phyloP scores from a whole-genome alignment of 2,797 vertebrate genomes.

The Coregonus ussuriensis region DNA sequence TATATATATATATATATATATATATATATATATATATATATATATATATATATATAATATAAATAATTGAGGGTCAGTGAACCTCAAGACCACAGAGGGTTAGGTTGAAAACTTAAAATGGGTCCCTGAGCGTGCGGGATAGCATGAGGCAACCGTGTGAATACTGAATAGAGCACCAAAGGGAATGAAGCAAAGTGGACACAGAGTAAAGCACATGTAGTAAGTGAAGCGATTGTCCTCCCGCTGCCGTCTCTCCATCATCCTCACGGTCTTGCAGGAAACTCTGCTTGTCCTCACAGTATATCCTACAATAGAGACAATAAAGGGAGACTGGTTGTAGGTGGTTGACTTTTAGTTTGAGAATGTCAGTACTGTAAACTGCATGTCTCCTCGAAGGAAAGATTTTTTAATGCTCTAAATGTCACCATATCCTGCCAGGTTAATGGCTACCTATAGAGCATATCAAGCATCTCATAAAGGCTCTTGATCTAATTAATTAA shows the following conservation, averaged over 20 bases:
- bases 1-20: too few relatives aligned
- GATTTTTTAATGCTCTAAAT: conserved; percentile 58
- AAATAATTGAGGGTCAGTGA: background rate
- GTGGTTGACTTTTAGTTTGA: conserved; percentile 13
- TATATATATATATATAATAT: background rate
- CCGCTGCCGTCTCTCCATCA: conserved; percentile 95
- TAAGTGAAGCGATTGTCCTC: conserved; percentile 93
- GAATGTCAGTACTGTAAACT: background rate
- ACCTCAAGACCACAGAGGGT: background rate
- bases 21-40: too few relatives aligned
- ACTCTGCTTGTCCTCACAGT: conserved; percentile 88
- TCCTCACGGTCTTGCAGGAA: conserved; percentile 97
- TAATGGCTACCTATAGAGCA: conserved; percentile 52
- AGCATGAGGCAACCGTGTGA: background rate
- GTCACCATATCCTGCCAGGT: conserved; percentile 61
- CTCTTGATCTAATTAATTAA: background rate
- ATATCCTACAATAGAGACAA: conserved; percentile 79
- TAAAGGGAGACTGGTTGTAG: conserved; percentile 14
- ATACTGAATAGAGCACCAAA: background rate
- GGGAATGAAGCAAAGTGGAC: background rate
- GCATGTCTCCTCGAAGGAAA: background rate
- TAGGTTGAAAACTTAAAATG: background rate
- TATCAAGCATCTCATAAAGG: conserved; percentile 26
- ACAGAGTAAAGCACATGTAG: conserved; percentile 82
- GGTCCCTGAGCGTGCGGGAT: background rate